Evolutionary conservation across 2,888 invertebrate genomes (phyloP), one percentile per base, ranked within the genome.

Genomic region (Cryptus viduatorius): DNA sequence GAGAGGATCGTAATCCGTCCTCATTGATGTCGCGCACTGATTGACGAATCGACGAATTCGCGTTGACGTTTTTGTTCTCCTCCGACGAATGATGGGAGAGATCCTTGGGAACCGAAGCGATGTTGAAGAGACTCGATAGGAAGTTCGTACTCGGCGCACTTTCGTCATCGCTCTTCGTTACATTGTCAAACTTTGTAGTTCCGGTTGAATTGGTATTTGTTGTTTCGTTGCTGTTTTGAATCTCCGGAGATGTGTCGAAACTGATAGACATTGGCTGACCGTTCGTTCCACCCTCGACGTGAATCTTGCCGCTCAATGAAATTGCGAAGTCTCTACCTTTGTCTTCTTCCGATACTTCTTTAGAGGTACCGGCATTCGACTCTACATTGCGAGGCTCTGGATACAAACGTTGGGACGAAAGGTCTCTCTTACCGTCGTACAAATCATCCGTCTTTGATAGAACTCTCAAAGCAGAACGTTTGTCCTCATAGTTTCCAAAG

Each of bases 261-360:
- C 87, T 89, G 61, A 90, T 88, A 3, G 90, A 88, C 71, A 90
- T 78, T 0, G 88, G 88, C 3, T 84, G 86, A 12, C 87, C 87
- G 46, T 88, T 83, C 14, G 68, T 76, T 42, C 83, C 88, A 65
- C 85, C 88, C n/a, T 88, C 84, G 64, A 90, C 78, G 79, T 90
- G 90, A 76, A 90, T 87, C 42, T 87, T 89, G 7, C 90, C 90
- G 1, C 80, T 89, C 42, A 90, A 68, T 1, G 90, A 90, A 61
- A 90, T 90, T 12, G 88, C 87, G 53, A 89, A 88, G 61, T 73
- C 87, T 1, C 53, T 76, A 12, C 80, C 79, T 48, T 80, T 78
- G 44, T 24, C 24, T 8, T 67, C 24, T 14, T 42, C 50, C 14
- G 77, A 61, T 56, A 37, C 42, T 37, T 83, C 75, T 10, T 48